Percentiles rank a stretch among this genome's conserved stretches.
Evolutionary conservation across 2,113 vertebrate species (phyloP).

Genomic region (Ptyas mucosa): DNA sequence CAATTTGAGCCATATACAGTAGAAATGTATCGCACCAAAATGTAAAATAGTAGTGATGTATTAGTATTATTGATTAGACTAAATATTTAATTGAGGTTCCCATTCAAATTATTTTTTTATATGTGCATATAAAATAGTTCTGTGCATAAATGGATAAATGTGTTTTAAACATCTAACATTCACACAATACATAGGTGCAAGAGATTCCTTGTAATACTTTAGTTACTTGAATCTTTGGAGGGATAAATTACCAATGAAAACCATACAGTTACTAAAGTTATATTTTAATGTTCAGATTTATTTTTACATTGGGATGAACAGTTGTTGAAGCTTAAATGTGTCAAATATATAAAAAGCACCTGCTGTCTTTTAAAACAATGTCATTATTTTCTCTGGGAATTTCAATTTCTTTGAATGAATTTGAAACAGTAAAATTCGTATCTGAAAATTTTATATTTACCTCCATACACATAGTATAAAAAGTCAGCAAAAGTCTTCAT

Average conservation of each 20-base stretch:
- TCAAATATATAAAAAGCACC: slow-evolving; percentile 12
- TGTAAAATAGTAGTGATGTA: slow-evolving; percentile 22
- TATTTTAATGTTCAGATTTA: background rate
- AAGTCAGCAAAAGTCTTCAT: slow-evolving; percentile 27
- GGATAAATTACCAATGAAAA: too few relatives aligned
- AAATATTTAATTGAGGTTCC: background rate
- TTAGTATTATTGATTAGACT: background rate
- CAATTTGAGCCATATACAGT: slow-evolving; percentile 28
- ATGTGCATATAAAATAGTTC: background rate
- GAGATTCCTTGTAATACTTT: background rate
- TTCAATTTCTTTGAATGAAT: slow-evolving; percentile 37
- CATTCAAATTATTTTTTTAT: background rate
- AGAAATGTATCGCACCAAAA: background rate
- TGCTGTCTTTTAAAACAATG: slow-evolving; percentile 40
- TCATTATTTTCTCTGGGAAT: slow-evolving; percentile 27
- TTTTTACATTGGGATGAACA: background rate
- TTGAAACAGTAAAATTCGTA: background rate
- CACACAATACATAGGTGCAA: background rate
- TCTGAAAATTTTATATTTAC: slow-evolving; percentile 13
- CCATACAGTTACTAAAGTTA: background rate
- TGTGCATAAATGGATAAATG: background rate
- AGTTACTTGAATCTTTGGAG: background rate
- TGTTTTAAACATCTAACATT: background rate
- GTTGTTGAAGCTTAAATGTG: background rate
- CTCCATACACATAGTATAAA: slow-evolving; percentile 6